Evolutionary conservation across 2,888 invertebrate species (phyloP).

Genomic region (Prenolepis imparis): DNA sequence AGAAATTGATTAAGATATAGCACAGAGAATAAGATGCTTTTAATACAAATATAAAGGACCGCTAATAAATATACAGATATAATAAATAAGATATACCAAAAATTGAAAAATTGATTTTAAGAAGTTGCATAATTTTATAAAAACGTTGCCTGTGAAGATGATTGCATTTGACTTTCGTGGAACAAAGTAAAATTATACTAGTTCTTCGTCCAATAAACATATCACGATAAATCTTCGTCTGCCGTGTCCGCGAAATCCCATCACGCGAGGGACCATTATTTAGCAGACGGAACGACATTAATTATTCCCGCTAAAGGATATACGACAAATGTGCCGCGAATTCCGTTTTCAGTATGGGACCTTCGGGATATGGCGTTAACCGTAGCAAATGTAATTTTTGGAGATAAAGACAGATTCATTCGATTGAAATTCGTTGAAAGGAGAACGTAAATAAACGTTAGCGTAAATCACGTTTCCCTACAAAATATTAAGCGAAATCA

Average conservation of each 20-base stretch:
- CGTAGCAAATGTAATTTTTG: constrained; percentile 9
- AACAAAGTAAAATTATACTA: neutral
- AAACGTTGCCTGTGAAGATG: neutral
- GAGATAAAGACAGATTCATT: neutral
- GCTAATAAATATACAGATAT: constrained; percentile 1
- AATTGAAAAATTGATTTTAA: neutral
- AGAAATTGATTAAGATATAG: neutral
- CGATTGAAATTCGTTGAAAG: neutral
- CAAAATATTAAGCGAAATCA: neutral
- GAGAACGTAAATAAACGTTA: neutral
- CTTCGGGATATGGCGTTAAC: constrained; percentile 46
- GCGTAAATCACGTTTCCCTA: neutral
- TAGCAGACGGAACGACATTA: constrained; percentile 59
- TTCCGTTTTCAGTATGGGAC: constrained; percentile 40
- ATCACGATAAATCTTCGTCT: constrained; percentile 67
- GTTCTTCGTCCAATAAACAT: constrained; percentile 58
- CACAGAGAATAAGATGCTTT: neutral
- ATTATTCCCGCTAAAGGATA: constrained; percentile 68
- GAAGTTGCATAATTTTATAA: neutral
- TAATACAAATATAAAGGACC: neutral
- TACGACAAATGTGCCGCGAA: constrained; percentile 58
- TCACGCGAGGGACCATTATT: constrained; percentile 65
- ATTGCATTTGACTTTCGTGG: constrained; percentile 6
- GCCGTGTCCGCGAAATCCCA: constrained; percentile 62
- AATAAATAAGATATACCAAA: neutral